Evolutionary conservation across 2,113 vertebrate genomes (phyloP), one percentile per base, ranked within the genome.

Genomic region (Riparia riparia): DNA sequence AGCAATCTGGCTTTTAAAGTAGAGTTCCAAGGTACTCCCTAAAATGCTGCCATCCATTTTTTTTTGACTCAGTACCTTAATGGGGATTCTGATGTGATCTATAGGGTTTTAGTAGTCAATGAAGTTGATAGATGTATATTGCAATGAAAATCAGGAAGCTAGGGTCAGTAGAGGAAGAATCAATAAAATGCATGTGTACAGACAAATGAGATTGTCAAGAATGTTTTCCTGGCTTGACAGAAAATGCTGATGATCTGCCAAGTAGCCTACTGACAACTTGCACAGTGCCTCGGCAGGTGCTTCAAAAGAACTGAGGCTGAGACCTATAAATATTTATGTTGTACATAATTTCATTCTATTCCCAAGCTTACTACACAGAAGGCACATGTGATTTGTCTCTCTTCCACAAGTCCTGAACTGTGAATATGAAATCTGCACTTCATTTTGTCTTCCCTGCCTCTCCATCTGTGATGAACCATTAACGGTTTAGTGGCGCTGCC

Each of bases 321-420:
- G n/a, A 26, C 19, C 68, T 86, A 60, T 78, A 94, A 94, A 91
- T 94, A 89, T 94, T 96, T 94, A 79, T 93, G 31, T 72, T 93
- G 69, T 61, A 79, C 65, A 74, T 80, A 4, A 86, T 94, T 89
- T 92, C 57, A 24, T 82, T 92, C 74, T 49, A 41, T 82, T 92
- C 66, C 53, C 37, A 72, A 60, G 20, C n/a, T 82, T 44, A 49
- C 65, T 79, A 76, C 37, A 20, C 54, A 78, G 69, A 71, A 89
- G 65, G 64, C 70, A 54, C 68, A 51, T 8, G 4, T 56, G 64
- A n/a, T 86, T 82, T 89, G 83, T 68, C 80, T 78, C 16, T 70
- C 56, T 78, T 66, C 77, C 66, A 63, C 24, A 74, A 79, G 41
- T 94, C 61, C 47, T 94, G 81, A 94, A 54, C 61, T 69, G 42